Evolutionary conservation across 2,113 vertebrate species (phyloP).

Genomic region (Syngnathus typhle): DNA sequence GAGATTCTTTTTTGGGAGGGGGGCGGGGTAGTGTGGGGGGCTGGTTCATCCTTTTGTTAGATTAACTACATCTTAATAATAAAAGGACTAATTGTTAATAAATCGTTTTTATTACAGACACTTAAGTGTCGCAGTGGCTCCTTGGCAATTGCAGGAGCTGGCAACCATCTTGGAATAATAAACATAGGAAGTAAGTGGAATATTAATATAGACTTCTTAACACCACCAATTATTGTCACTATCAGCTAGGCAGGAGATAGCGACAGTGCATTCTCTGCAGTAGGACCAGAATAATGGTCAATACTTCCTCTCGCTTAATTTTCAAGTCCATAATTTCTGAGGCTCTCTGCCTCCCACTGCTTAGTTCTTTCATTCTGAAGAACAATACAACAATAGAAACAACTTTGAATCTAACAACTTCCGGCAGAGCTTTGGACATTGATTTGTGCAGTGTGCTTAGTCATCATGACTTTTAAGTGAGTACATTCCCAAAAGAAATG

Average conservation of each 20-base stretch:
- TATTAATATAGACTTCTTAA: not conserved
- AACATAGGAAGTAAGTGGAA: not conserved
- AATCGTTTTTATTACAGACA: too few relatives aligned
- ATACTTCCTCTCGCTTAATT: not conserved
- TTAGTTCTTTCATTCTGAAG: not conserved
- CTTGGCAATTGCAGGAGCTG: not conserved
- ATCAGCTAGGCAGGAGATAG: not conserved
- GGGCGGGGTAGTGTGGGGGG: too few relatives aligned
- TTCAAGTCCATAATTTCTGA: not conserved
- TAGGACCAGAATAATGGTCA: not conserved
- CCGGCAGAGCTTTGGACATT: not conserved
- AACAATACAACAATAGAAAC: not conserved
- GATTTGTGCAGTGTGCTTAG: constrained; percentile 2
- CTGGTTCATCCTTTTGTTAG: too few relatives aligned
- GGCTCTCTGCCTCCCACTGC: not conserved
- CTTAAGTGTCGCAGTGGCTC: not conserved
- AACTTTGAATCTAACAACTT: not conserved
- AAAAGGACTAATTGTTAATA: too few relatives aligned
- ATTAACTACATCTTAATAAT: too few relatives aligned
- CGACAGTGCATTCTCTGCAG: not conserved
- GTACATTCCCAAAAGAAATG: not conserved
- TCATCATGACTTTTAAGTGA: constrained; percentile 15
- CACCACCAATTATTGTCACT: not conserved
- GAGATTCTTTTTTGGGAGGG: too few relatives aligned
- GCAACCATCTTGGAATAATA: not conserved